These are phyloP conservation scores for Hylia prasina DNA, from an alignment of 2,113 vertebrate species.

Conservation along the genomic window DNA sequence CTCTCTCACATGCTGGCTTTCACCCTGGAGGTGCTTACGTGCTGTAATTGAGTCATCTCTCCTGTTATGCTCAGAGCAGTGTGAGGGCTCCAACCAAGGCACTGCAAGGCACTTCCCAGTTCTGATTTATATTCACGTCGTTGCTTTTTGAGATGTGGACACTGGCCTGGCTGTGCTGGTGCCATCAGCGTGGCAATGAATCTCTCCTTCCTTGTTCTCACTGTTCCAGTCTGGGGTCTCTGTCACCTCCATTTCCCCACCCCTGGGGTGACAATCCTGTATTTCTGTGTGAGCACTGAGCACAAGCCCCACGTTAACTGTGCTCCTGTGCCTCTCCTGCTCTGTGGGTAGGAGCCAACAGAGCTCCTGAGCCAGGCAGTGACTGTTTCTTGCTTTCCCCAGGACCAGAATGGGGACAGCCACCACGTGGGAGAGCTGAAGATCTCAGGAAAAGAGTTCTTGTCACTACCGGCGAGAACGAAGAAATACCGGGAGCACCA, in stretches of 20 bases:
- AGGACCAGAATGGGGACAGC: conserved; percentile 86
- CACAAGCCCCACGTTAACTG: fast-evolving
- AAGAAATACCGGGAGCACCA: conserved; percentile 78
- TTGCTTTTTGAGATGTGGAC: neutral
- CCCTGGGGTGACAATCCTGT: neutral
- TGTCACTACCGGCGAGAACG: conserved; percentile 72
- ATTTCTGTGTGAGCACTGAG: neutral
- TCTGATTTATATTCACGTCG: neutral
- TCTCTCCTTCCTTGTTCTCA: neutral
- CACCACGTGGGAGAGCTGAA: conserved; percentile 77
- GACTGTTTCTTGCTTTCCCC: neutral
- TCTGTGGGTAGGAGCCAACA: neutral
- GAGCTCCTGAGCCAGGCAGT: neutral
- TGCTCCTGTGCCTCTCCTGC: neutral
- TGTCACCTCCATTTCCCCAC: neutral
- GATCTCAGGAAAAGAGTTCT: conserved; percentile 72
- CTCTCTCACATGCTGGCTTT: neutral
- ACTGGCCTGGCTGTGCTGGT: neutral
- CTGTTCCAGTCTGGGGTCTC: neutral
- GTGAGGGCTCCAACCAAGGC: neutral
- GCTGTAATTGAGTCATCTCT: neutral
- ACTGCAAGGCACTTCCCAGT: neutral
- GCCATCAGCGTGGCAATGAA: neutral
- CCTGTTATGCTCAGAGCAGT: neutral
- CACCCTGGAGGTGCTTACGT: neutral